A percentile compares a stretch with the other conserved stretches of the same genome.
Conservation (phyloP, 2,113 vertebrate species). For the Malurus elegans region DNA sequence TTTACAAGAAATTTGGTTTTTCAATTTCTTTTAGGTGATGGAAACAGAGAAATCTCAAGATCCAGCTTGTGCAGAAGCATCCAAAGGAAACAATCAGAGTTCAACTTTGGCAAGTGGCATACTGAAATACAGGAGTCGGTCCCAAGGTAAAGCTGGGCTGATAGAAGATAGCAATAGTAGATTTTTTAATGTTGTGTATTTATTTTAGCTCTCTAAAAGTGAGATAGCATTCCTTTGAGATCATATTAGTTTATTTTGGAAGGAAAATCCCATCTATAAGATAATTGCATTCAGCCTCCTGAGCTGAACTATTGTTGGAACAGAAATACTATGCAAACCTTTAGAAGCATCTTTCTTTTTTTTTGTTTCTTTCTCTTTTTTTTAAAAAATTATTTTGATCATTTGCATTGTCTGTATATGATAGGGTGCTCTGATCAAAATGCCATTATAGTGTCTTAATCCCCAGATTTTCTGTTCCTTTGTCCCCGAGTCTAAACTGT, state of each 20-base stretch:
- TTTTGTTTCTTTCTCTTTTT: neutral
- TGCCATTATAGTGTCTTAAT: neutral
- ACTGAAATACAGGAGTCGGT: conserved; percentile 83
- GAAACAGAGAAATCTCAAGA: conserved; percentile 80
- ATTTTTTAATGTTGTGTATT: neutral
- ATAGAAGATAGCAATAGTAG: neutral
- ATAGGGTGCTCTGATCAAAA: neutral
- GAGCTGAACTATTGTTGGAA: neutral
- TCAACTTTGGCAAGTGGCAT: conserved; percentile 75
- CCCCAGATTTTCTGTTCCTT: neutral
- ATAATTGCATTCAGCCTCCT: neutral
- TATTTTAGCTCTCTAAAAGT: neutral
- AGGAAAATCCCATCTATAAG: neutral
- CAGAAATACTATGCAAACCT: neutral
- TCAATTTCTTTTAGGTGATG: conserved; percentile 67
- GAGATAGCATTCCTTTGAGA: neutral
- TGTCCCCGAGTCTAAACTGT: neutral
- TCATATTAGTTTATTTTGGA: neutral
- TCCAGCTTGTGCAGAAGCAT: conserved; percentile 57
- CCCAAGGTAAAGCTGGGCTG: conserved; percentile 78
- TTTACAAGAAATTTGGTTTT: neutral
- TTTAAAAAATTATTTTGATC: neutral
- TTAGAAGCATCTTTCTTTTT: neutral
- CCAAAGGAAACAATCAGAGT: conserved; percentile 78
- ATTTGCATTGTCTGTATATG: neutral